phyloP scores from a whole-genome alignment of 2,888 invertebrate genomes.

The Rhogogaster chlorosoma region DNA sequence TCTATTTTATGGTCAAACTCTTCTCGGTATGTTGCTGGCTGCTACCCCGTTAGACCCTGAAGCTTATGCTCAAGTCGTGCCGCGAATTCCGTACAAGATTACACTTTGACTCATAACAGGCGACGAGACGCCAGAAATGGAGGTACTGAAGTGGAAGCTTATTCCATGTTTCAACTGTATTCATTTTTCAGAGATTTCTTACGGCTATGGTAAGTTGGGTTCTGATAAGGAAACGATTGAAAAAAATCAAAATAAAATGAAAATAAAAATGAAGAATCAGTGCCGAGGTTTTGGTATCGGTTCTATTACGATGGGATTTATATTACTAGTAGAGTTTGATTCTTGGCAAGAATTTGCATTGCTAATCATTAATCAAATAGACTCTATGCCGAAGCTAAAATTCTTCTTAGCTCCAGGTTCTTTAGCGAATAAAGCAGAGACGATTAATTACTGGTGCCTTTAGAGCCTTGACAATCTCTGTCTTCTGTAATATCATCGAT shows the following conservation, averaged over 20 bases:
- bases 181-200: neutral
- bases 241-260: too few relatives aligned
- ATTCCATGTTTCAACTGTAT: neutral
- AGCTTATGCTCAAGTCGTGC: conserved; percentile 43
- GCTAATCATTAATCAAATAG: conserved; percentile 65
- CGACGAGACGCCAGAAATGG: neutral
- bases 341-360: conserved; percentile 63
- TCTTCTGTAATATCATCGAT: conserved; percentile 16
- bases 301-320: neutral
- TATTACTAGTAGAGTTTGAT: conserved; percentile 46
- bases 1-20: conserved; percentile 47
- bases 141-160: neutral
- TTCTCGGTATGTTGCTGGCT: conserved; percentile 9
- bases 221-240: neutral
- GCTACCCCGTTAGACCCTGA: conserved; percentile 26
- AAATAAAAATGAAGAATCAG: neutral
- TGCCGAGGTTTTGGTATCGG: neutral
- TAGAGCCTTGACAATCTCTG: neutral
- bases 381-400: conserved; percentile 48
- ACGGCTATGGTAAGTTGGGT: neutral
- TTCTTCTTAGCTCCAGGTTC: conserved; percentile 27
- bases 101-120: conserved; percentile 18
- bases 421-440: neutral
- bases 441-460: conserved; percentile 29
- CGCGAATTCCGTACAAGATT: conserved; percentile 35